Evolutionary conservation across 2,888 invertebrate species (phyloP).

Genomic region (Suillia variegata): DNA sequence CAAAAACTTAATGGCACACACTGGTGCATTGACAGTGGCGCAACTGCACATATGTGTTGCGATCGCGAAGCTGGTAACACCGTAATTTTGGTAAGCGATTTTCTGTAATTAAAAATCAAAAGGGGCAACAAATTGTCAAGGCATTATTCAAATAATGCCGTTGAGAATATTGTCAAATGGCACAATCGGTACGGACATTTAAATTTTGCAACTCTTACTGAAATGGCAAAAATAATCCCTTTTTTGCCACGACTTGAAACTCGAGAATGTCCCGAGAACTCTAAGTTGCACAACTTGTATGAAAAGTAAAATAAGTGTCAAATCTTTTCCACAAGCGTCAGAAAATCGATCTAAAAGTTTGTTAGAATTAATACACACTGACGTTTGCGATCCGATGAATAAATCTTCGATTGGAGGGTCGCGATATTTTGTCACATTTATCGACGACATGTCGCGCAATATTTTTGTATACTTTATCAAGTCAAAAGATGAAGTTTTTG

Average conservation of each 20-base stretch:
- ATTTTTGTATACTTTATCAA: constrained; percentile 29
- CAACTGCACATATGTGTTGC: constrained; percentile 26
- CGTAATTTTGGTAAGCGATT: neutral
- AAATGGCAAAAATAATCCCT: neutral
- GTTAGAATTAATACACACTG: constrained; percentile 27
- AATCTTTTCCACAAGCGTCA: constrained; percentile 19
- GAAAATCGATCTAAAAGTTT: constrained; percentile 15
- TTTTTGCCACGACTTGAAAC: constrained; percentile 8
- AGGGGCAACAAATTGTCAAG: neutral
- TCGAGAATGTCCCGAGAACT: constrained; percentile 9
- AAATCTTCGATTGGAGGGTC: constrained; percentile 25
- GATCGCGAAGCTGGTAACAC: too few relatives aligned
- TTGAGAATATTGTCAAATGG: neutral
- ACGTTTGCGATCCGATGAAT: constrained; percentile 30
- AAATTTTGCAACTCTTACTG: neutral
- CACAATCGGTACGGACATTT: neutral
- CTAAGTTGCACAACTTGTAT: constrained; percentile 21
- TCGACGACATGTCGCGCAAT: constrained; percentile 26
- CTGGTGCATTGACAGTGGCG: constrained; percentile 28
- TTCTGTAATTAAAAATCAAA: constrained; percentile 15
- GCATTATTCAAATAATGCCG: neutral
- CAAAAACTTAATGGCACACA: constrained; percentile 9
- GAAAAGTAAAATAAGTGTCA: constrained; percentile 23
- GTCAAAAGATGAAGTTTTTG: constrained; percentile 24
- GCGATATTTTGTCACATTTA: constrained; percentile 29